phyloP scores from a whole-genome alignment of 1,140 invertebrate genomes.

The Drosophila watanabei region DNA sequence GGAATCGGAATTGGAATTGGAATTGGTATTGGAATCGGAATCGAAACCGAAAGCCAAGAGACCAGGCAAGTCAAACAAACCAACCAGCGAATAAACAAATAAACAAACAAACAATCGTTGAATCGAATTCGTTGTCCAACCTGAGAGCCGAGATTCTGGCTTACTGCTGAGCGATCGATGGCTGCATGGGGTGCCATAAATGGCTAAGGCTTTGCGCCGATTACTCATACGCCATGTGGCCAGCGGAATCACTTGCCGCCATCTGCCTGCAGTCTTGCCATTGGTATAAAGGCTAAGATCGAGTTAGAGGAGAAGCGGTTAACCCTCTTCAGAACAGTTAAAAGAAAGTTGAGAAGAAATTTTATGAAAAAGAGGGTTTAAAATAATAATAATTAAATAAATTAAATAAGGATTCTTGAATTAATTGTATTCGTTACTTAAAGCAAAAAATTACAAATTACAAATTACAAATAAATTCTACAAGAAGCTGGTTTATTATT shows the following conservation, averaged over 20 bases:
- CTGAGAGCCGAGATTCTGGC: neutral
- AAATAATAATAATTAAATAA: neutral
- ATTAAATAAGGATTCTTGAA: neutral
- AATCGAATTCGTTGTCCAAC: slow-evolving; percentile 27
- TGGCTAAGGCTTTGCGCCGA: slow-evolving; percentile 34
- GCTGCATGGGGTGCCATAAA: slow-evolving; percentile 57
- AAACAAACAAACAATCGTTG: slow-evolving; percentile 15
- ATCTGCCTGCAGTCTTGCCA: slow-evolving; percentile 27
- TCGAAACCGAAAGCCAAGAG: slow-evolving; percentile 17
- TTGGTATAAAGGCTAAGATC: slow-evolving; percentile 1
- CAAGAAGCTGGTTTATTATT: neutral
- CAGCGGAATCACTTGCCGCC: slow-evolving; percentile 16
- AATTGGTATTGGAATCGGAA: slow-evolving; percentile 5
- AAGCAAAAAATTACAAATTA: neutral
- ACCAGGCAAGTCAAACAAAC: slow-evolving; percentile 7
- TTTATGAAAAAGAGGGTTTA: fast-evolving
- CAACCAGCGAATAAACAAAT: slow-evolving; percentile 1
- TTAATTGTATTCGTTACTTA: neutral
- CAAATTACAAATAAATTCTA: neutral
- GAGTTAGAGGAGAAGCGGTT: neutral
- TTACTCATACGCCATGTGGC: slow-evolving; percentile 61
- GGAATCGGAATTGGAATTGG: slow-evolving; percentile 15
- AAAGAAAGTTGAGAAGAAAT: neutral
- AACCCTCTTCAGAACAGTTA: neutral
- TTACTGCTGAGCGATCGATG: slow-evolving; percentile 23